Percentiles rank a stretch among this genome's conserved stretches.
Conservation (phyloP, 2,113 vertebrate genomes). For the Laticauda laticaudata region DNA sequence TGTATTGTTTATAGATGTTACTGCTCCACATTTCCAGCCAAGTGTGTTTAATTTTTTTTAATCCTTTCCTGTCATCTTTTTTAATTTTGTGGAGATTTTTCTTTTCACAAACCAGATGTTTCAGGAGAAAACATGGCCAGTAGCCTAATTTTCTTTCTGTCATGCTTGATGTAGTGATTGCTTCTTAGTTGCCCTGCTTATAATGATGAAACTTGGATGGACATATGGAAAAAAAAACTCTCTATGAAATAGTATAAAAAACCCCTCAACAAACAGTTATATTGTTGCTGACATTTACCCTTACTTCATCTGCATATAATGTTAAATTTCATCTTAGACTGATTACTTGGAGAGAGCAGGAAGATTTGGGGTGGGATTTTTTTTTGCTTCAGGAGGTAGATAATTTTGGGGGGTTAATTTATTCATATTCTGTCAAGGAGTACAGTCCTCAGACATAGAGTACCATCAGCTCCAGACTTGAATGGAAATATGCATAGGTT, state of each 20-base stretch:
- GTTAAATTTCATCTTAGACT: constrained; percentile 43
- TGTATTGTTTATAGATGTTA: background rate
- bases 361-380: background rate
- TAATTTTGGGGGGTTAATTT: constrained; percentile 10
- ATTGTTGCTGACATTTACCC: constrained; percentile 36
- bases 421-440: background rate
- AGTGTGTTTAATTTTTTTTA: background rate
- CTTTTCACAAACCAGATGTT: background rate
- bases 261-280: constrained; percentile 24
- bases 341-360: constrained; percentile 23
- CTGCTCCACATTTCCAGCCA: constrained; percentile 34
- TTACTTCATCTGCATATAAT: constrained; percentile 29
- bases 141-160: constrained; percentile 8
- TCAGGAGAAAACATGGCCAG: background rate
- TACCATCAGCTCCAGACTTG: background rate
- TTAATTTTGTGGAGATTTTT: background rate
- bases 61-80: background rate
- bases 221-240: constrained; percentile 28
- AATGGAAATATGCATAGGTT: constrained; percentile 19
- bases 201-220: constrained; percentile 19
- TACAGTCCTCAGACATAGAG: constrained; percentile 6
- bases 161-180: constrained; percentile 17
- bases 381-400: background rate
- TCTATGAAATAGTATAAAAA: constrained; percentile 2
- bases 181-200: background rate